Percentiles rank a stretch among this genome's conserved stretches.
phyloP scores from a whole-genome alignment of 2,113 vertebrate genomes.

The Poeciliopsis retropinna region DNA sequence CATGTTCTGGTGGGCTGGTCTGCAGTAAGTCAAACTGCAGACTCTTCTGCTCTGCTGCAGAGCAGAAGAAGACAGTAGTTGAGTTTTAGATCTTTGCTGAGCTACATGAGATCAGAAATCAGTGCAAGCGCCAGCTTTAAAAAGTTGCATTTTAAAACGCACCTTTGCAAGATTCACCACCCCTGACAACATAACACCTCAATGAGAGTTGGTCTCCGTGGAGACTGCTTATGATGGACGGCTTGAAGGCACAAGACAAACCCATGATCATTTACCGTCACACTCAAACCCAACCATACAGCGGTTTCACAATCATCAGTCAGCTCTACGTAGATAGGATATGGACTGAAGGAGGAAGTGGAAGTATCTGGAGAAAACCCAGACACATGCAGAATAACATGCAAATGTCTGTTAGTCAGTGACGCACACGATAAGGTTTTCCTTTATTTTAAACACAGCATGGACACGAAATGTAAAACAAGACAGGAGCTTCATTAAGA shows the following conservation, averaged over 20 bases:
- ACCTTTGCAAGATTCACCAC: too few relatives aligned
- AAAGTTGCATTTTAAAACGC: too few relatives aligned
- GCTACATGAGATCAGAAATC: too few relatives aligned
- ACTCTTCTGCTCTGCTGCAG: too few relatives aligned
- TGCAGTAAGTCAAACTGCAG: too few relatives aligned
- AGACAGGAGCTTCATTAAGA: not conserved
- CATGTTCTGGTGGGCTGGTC: too few relatives aligned
- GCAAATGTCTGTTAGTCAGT: not conserved
- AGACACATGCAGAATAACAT: not conserved
- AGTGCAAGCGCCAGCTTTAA: too few relatives aligned
- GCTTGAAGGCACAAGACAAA: not conserved
- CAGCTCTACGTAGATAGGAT: not conserved
- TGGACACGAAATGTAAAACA: not conserved
- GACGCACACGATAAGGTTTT: not conserved
- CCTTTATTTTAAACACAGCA: not conserved
- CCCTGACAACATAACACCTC: not conserved
- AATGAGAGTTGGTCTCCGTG: not conserved
- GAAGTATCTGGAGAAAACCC: not conserved
- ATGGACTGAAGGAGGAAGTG: not conserved
- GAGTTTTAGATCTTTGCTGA: too few relatives aligned
- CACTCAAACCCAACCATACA: not conserved
- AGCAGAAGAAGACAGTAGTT: too few relatives aligned
- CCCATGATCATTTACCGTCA: not conserved
- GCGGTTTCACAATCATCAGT: not conserved
- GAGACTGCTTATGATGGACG: not conserved